phyloP scores from a whole-genome alignment of 2,888 invertebrate species.

The Drosophila conformis region DNA sequence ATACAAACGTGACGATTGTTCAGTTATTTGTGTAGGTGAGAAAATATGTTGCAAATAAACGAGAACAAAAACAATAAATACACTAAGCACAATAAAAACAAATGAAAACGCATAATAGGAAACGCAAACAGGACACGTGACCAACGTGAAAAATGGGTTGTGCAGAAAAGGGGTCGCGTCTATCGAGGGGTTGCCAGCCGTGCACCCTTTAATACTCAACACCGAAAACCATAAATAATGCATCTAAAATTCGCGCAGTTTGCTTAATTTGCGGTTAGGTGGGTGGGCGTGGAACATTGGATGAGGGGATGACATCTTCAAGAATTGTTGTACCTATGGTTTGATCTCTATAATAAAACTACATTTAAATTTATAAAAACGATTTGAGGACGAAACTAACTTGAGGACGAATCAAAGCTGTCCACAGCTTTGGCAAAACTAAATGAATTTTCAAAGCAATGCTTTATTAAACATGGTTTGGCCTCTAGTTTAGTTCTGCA shows the following conservation, averaged over 20 bases:
- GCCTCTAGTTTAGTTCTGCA: not conserved
- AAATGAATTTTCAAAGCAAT: not conserved
- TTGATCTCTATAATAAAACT: not conserved
- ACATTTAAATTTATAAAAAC: not conserved
- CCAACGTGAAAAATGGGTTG: not conserved
- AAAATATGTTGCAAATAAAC: constrained; percentile 81
- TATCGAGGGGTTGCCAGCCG: constrained; percentile 22
- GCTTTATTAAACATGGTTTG: not conserved
- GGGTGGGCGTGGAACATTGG: constrained; percentile 6
- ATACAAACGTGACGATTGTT: constrained; percentile 75
- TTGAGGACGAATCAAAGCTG: not conserved
- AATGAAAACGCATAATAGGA: constrained; percentile 69
- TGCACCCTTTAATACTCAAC: constrained; percentile 44
- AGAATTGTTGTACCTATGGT: not conserved
- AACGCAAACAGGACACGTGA: constrained; percentile 67
- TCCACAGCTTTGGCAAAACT: not conserved
- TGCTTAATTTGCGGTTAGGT: constrained; percentile 18
- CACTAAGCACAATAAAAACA: constrained; percentile 65
- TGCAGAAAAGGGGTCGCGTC: constrained; percentile 2
- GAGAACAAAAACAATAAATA: constrained; percentile 56
- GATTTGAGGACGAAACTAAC: not conserved
- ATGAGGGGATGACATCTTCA: not conserved
- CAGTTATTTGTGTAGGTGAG: constrained; percentile 82
- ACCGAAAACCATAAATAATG: constrained; percentile 69
- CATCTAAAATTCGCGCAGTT: constrained; percentile 45